These are phyloP conservation scores for Hyalella azteca DNA, from an alignment of 2,888 invertebrate genomes.

Conservation along the genomic window DNA sequence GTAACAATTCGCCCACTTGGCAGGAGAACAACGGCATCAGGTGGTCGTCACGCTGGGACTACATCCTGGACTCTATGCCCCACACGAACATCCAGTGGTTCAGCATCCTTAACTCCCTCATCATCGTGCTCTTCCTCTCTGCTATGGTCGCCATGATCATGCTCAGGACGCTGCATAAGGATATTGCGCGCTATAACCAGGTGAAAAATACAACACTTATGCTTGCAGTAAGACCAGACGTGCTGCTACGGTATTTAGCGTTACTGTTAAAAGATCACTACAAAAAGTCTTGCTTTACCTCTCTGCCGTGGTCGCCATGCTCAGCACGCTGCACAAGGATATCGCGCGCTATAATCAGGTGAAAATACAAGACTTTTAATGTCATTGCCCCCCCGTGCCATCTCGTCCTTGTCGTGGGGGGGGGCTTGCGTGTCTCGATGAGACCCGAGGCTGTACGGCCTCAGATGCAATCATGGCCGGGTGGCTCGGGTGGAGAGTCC, in stretches of 20 bases:
- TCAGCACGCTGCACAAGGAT: constrained; percentile 95
- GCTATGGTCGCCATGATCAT: constrained; percentile 99
- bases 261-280: too few species aligned
- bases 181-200: constrained; percentile 98
- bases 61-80: constrained; percentile 96
- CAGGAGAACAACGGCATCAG: constrained; percentile 80
- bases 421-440: too few species aligned
- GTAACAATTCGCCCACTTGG: constrained; percentile 57
- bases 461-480: too few species aligned
- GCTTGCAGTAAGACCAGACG: too few species aligned
- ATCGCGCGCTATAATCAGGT: constrained; percentile 97
- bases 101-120: constrained; percentile 95
- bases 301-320: constrained; percentile 98
- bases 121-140: constrained; percentile 94
- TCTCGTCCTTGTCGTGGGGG: too few species aligned
- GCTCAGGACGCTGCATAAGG: constrained; percentile 93
- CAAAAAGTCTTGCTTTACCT: constrained; percentile 94
- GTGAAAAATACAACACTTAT: too few species aligned
- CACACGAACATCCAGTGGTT: constrained; percentile 99
- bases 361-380: too few species aligned
- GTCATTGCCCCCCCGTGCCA: too few species aligned
- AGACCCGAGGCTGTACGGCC: too few species aligned
- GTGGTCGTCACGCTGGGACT: constrained; percentile 99
- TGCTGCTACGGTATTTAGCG: too few species aligned
- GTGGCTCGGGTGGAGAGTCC: too few species aligned